Evolutionary conservation across 2,888 invertebrate genomes (phyloP).

Genomic region (Volucella zonaria): DNA sequence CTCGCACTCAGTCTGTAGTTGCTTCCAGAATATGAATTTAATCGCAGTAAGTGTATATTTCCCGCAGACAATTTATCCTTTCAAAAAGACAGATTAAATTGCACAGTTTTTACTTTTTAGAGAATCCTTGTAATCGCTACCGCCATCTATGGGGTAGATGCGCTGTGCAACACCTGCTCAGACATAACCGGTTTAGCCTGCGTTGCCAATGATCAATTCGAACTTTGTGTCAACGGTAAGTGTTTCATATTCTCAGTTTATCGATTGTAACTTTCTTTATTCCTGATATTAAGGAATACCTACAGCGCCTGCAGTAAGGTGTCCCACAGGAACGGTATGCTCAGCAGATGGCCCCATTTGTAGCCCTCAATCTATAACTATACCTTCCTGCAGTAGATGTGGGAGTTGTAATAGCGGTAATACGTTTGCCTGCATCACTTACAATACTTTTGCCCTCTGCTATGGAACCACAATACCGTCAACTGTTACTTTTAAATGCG

Average conservation of each 20-base stretch:
- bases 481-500: not conserved
- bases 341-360: slow-evolving; percentile 27
- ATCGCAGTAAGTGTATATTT: not conserved
- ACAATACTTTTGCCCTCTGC: slow-evolving; percentile 23
- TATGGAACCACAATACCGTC: not conserved
- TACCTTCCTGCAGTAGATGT: slow-evolving; percentile 28
- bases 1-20: too few species aligned
- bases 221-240: slow-evolving; percentile 45
- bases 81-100: not conserved
- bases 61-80: not conserved
- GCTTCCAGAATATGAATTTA: not conserved
- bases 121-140: slow-evolving; percentile 4
- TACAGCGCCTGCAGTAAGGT: not conserved
- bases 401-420: slow-evolving; percentile 15
- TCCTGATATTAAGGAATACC: slow-evolving; percentile 31
- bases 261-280: not conserved
- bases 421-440: slow-evolving; percentile 20
- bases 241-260: not conserved
- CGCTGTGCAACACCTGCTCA: slow-evolving; percentile 53
- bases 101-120: slow-evolving; percentile 13
- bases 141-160: not conserved
- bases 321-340: slow-evolving; percentile 53
- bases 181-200: slow-evolving; percentile 28
- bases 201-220: slow-evolving; percentile 48
- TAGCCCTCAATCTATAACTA: not conserved